Conservation (phyloP, 2,113 vertebrate genomes). For the Bos taurus region DNA sequence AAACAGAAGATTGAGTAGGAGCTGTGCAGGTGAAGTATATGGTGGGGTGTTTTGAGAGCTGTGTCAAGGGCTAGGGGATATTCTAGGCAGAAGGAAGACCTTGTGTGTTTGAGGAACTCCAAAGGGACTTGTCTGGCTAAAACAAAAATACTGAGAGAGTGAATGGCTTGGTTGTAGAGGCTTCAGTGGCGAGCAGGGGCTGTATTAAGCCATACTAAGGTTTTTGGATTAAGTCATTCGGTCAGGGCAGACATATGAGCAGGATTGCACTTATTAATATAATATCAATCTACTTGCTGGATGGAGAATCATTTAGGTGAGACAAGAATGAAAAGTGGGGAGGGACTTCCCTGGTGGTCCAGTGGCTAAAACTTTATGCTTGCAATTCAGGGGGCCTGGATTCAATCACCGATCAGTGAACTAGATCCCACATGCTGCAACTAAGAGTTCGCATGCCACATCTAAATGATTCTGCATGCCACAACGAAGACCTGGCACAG, state of each 20-base stretch:
- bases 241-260: not conserved
- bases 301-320: not conserved
- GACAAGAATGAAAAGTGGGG: not conserved
- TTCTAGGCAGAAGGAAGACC: not conserved
- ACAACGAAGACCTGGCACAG: not conserved
- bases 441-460: not conserved
- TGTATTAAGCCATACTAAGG: not conserved
- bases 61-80: not conserved
- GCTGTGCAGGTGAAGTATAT: not conserved
- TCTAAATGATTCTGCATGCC: not conserved
- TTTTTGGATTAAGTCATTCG: not conserved
- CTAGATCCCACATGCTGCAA: not conserved
- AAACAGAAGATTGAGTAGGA: not conserved
- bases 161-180: not conserved
- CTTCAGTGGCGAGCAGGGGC: not conserved
- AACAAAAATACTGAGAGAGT: not conserved
- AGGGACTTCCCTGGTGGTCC: not conserved
- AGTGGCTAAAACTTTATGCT: not conserved
- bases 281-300: not conserved
- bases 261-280: not conserved
- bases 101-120: slow-evolving; percentile 5
- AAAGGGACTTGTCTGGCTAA: not conserved
- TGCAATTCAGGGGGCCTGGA: not conserved
- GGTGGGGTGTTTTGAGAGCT: not conserved
- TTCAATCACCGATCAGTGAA: not conserved